These are phyloP conservation scores for Myioborus miniatus DNA, from an alignment of 2,797 vertebrate genomes.

Conservation along the genomic window DNA sequence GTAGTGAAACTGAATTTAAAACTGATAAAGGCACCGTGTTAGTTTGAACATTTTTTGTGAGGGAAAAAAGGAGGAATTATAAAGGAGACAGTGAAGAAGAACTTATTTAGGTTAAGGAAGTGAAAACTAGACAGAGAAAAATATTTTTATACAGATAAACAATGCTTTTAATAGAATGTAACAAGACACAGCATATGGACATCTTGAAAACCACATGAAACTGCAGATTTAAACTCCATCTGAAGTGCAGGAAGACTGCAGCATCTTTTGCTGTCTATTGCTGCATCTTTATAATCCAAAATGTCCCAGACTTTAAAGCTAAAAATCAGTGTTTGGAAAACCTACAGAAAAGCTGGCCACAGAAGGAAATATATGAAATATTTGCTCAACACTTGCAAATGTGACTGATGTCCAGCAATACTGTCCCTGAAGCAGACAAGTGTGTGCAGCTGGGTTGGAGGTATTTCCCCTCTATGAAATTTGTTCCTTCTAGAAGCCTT, in stretches of 20 bases:
- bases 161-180: background rate
- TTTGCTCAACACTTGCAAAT: background rate
- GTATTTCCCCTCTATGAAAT: background rate
- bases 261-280: accelerated
- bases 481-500: background rate
- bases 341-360: background rate
- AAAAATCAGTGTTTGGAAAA: background rate
- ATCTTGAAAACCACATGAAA: background rate
- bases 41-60: background rate
- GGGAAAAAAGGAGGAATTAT: accelerated
- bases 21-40: background rate
- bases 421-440: background rate
- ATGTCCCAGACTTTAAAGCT: background rate
- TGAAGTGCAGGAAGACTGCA: background rate
- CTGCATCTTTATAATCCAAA: background rate
- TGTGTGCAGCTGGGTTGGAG: background rate
- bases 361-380: background rate
- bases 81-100: background rate
- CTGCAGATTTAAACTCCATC: background rate
- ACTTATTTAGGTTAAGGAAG: background rate
- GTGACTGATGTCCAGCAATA: background rate
- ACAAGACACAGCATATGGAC: background rate
- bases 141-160: background rate
- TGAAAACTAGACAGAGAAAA: background rate
- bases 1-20: background rate